phyloP scores from a whole-genome alignment of 2,888 invertebrate species.

The Chironomus tentans region DNA sequence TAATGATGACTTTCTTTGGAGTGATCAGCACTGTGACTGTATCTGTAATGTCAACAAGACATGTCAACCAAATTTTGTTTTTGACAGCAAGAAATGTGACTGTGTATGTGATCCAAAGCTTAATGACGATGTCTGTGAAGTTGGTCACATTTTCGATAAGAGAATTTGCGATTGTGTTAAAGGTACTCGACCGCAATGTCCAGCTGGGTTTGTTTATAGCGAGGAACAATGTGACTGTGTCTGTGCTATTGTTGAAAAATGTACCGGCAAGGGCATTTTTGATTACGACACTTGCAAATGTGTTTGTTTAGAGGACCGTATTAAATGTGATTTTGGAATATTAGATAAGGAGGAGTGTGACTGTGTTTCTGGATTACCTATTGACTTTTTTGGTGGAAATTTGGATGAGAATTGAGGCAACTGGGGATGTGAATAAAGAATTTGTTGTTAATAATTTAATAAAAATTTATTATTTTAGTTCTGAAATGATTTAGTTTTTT shows the following conservation, averaged over 20 bases:
- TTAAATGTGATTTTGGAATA: background rate
- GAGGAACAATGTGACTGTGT: background rate
- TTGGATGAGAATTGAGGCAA: background rate
- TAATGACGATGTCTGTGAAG: background rate
- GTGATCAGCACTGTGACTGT: background rate
- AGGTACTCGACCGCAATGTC: background rate
- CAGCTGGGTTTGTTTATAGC: background rate
- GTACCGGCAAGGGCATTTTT: background rate
- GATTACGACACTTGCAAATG: background rate
- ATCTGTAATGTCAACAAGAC: background rate
- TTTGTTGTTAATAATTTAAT: too few species aligned
- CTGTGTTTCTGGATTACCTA: background rate
- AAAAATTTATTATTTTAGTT: too few species aligned
- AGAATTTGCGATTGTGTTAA: background rate
- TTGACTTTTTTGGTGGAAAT: background rate
- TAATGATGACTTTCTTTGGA: background rate
- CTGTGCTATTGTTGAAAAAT: background rate
- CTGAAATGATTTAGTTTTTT: too few species aligned
- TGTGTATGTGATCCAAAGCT: background rate
- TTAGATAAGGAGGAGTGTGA: background rate
- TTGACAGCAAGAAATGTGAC: background rate
- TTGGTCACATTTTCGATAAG: background rate
- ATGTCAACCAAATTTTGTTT: background rate
- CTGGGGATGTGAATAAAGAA: too few species aligned
- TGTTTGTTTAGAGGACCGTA: background rate